phyloP scores from a whole-genome alignment of 2,797 vertebrate genomes.

The Corythornis leucogaster region DNA sequence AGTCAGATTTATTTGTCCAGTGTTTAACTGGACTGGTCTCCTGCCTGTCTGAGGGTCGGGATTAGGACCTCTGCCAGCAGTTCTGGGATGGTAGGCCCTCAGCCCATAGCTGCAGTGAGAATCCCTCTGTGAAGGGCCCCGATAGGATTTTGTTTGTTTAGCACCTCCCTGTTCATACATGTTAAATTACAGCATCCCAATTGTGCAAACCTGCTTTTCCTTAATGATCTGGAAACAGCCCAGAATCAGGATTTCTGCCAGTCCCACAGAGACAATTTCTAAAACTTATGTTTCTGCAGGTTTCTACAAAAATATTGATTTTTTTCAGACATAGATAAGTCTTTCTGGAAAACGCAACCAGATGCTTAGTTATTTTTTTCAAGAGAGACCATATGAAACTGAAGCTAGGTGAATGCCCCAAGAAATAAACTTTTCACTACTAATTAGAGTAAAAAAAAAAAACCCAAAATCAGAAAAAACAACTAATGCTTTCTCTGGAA shows the following conservation, averaged over 20 bases:
- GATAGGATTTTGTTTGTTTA: not conserved
- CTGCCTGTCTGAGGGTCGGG: not conserved
- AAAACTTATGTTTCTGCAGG: not conserved
- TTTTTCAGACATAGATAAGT: not conserved
- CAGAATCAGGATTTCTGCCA: not conserved
- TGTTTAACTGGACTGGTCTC: not conserved
- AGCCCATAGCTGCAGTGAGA: not conserved
- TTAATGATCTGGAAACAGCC: not conserved
- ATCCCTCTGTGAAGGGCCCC: not conserved
- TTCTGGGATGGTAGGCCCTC: not conserved
- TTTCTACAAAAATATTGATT: not conserved
- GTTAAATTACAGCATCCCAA: not conserved
- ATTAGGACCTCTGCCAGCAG: not conserved
- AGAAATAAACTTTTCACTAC: not conserved
- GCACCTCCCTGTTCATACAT: not conserved
- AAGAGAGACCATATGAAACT: not conserved
- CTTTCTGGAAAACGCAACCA: not conserved
- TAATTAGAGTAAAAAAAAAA: not conserved
- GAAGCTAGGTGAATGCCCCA: not conserved
- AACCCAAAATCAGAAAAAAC: not conserved
- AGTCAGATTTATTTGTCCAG: not conserved
- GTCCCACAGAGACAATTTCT: not conserved
- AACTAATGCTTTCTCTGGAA: not conserved
- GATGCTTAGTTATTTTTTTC: not conserved
- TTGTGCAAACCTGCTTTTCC: not conserved